Evolutionary conservation across 2,888 invertebrate species (phyloP), one percentile per base, ranked within the genome.

Genomic region (Ophion slaviceki): DNA sequence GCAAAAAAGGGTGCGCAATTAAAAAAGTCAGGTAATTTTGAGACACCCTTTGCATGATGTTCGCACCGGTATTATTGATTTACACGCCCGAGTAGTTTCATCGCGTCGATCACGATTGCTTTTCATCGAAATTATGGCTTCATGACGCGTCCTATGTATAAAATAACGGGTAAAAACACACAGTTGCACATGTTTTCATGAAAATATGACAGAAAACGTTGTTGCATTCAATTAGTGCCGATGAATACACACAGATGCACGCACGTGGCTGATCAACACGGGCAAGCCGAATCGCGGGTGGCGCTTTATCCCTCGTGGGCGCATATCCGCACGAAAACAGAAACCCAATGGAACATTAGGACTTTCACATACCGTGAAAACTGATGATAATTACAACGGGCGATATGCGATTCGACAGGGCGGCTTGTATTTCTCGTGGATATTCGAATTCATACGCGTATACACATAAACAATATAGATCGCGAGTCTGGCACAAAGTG

Each of bases 381-480:
- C 47, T 32, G 32, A 32, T n/a, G 36, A 53, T 76, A 76, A 76
- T 76, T 76, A 66, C 32, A 66, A 76, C 20, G n/a, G 28, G 28
- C 10, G 7, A 24, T 5, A 53, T 47, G 53, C n/a, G 20, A 47
- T 62, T 28, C n/a, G 8, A 24, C 62, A 57, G 24, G 57, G 40
- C 8, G 53, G 28, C 5, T 64, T 53, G 59, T 14, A 61, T 61
- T 71, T 71, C 6, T 5, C 7, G 14, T 53, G 17, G n/a, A 40
- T 61, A 74, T 61, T 62, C 61, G 20, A 40, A 61, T 72, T 20
- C 11, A 40, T 66, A 66, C 66, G 66, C 28, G 36, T 28, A 32
- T 47, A 14, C 17, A 32, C 8, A 66, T 32, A 28, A 32, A 28
- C 47, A 47, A 66, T 66, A 66, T 36, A 36, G 7, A 61, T 20